Evolutionary conservation across 2,888 invertebrate genomes (phyloP).

Genomic region (Acanthosoma haemorrhoidale): DNA sequence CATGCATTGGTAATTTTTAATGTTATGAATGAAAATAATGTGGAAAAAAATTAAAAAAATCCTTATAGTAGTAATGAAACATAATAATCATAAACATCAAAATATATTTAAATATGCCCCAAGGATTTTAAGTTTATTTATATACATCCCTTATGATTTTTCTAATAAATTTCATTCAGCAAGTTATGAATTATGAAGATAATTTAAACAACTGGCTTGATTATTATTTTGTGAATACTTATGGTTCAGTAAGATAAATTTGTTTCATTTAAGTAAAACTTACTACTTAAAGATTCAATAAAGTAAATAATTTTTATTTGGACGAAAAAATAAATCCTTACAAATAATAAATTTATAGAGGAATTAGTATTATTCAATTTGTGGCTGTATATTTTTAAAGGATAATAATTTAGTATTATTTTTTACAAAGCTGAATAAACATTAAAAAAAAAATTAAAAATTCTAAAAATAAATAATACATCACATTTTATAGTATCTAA

Average conservation of each 20-base stretch:
- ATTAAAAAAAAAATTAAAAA: neutral
- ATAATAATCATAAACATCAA: slow-evolving; percentile 1
- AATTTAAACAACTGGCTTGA: neutral
- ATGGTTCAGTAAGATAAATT: no score
- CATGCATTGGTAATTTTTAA: slow-evolving; percentile 19
- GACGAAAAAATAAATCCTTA: neutral
- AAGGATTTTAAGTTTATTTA: neutral
- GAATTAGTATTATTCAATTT: neutral
- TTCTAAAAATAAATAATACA: slow-evolving; percentile 13
- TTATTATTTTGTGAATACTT: no score
- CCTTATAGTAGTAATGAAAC: neutral
- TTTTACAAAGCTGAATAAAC: neutral
- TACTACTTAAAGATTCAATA: neutral
- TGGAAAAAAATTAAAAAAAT: neutral
- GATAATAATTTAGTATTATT: neutral
- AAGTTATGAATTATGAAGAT: neutral
- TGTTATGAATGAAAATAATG: slow-evolving; percentile 13
- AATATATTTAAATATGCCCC: neutral
- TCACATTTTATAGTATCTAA: neutral
- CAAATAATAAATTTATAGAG: neutral
- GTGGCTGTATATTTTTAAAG: neutral
- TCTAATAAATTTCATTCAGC: neutral
- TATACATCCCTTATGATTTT: neutral
- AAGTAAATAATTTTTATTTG: neutral
- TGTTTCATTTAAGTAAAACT: no score